Percentiles rank a stretch among this genome's conserved stretches.
Conservation (phyloP, 2,888 invertebrate genomes). For the Hirtodrosophila trivittata region DNA sequence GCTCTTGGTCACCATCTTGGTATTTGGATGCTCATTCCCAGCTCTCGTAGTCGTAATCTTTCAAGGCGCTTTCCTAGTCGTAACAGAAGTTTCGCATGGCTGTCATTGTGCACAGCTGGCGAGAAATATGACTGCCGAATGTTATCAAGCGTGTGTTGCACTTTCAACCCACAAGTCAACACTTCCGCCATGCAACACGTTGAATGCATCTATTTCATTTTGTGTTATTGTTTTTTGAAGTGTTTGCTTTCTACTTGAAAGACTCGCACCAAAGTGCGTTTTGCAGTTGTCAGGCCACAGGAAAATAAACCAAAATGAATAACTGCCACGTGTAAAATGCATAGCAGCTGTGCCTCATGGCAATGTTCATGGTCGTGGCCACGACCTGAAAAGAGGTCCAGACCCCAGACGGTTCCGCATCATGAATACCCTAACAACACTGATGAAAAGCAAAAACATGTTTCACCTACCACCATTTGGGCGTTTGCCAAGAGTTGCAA, state of each 20-base stretch:
- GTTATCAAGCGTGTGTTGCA: slow-evolving; percentile 29
- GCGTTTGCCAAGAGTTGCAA: not conserved
- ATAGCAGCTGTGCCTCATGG: slow-evolving; percentile 9
- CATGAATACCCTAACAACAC: slow-evolving; percentile 44
- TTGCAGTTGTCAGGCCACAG: not conserved
- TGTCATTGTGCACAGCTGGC: not conserved
- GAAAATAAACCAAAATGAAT: slow-evolving; percentile 8
- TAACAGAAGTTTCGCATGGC: too few species aligned
- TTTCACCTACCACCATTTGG: slow-evolving; percentile 8
- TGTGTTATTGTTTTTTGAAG: slow-evolving; percentile 1
- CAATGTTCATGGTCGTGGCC: slow-evolving; percentile 40
- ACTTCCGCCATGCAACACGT: slow-evolving; percentile 36
- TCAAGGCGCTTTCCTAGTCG: not conserved
- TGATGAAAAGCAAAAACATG: slow-evolving; percentile 10
- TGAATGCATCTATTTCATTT: not conserved
- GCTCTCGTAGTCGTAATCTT: not conserved
- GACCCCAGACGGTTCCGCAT: slow-evolving; percentile 17
- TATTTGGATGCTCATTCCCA: not conserved
- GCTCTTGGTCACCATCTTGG: slow-evolving; percentile 1
- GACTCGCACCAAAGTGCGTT: slow-evolving; percentile 32
- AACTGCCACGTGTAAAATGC: slow-evolving; percentile 16
- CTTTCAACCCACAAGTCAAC: slow-evolving; percentile 31
- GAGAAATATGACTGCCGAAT: slow-evolving; percentile 21
- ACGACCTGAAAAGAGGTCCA: slow-evolving; percentile 20
- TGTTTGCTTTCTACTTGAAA: slow-evolving; percentile 40